phyloP scores from a whole-genome alignment of 2,113 vertebrate species.

The Peromyscus californicus region DNA sequence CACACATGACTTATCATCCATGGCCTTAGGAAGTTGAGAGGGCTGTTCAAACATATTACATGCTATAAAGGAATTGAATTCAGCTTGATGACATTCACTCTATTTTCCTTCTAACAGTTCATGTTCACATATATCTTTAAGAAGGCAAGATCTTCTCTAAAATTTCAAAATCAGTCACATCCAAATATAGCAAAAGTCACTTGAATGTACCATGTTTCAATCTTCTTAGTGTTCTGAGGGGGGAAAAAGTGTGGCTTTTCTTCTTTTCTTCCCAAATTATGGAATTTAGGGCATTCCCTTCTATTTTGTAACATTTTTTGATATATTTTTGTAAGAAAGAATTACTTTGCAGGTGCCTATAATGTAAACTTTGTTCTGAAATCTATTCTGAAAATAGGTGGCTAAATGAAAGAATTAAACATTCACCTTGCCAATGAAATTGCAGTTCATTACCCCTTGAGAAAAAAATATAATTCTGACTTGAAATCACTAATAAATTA shows the following conservation, averaged over 20 bases:
- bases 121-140: neutral
- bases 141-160: conserved; percentile 18
- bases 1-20: conserved; percentile 32
- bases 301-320: neutral
- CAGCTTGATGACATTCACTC: conserved; percentile 12
- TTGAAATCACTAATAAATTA: conserved; percentile 40
- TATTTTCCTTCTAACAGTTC: neutral
- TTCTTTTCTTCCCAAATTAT: neutral
- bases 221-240: neutral
- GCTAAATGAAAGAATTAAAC: conserved; percentile 21
- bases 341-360: neutral
- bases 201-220: neutral
- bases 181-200: neutral
- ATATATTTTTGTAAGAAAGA: neutral
- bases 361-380: neutral
- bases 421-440: neutral
- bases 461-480: neutral
- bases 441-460: neutral
- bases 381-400: neutral
- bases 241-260: neutral
- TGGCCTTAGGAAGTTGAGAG: conserved; percentile 52
- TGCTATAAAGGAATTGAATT: neutral
- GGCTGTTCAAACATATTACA: neutral
- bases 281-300: neutral
- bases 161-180: neutral